Percentiles rank a stretch among this genome's conserved stretches.
phyloP scores from a whole-genome alignment of 2,888 invertebrate species.

The Mycogona germanica region DNA sequence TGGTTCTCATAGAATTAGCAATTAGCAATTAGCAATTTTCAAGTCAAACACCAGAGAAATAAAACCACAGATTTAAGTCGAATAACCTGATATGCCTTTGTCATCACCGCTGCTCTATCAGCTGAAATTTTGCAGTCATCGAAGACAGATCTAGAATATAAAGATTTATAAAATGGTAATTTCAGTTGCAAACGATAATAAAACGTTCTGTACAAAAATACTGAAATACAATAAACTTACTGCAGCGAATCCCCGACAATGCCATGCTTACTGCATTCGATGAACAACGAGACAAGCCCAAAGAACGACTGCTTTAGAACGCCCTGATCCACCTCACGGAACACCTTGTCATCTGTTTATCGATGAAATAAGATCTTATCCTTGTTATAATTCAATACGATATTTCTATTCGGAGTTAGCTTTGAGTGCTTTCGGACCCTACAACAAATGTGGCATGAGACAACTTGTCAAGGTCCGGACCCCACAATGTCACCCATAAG shows the following conservation, averaged over 20 bases:
- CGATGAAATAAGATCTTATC: not conserved
- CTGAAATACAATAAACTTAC: slow-evolving; percentile 2
- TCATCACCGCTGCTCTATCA: not conserved
- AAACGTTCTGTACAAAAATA: not conserved
- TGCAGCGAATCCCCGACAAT: not conserved
- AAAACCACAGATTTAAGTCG: too few relatives aligned
- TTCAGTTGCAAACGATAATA: not conserved
- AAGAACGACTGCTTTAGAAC: slow-evolving; percentile 5
- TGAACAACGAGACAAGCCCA: slow-evolving; percentile 8
- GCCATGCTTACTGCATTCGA: slow-evolving; percentile 1
- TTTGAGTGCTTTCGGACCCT: too few relatives aligned
- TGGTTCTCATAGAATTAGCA: too few relatives aligned
- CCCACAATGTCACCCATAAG: too few relatives aligned
- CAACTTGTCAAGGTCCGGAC: too few relatives aligned
- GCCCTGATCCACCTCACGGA: not conserved
- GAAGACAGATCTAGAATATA: slow-evolving; percentile 6
- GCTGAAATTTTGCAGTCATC: slow-evolving; percentile 11
- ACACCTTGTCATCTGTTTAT: not conserved
- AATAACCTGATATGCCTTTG: not conserved
- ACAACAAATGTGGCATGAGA: too few relatives aligned
- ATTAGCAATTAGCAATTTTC: too few relatives aligned
- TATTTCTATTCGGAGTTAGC: too few relatives aligned
- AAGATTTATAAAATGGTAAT: not conserved
- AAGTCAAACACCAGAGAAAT: too few relatives aligned
- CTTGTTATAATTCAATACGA: not conserved